Percentiles rank a stretch among this genome's conserved stretches.
Conservation (phyloP, 1,140 invertebrate species). For the Eufriesea mexicana region DNA sequence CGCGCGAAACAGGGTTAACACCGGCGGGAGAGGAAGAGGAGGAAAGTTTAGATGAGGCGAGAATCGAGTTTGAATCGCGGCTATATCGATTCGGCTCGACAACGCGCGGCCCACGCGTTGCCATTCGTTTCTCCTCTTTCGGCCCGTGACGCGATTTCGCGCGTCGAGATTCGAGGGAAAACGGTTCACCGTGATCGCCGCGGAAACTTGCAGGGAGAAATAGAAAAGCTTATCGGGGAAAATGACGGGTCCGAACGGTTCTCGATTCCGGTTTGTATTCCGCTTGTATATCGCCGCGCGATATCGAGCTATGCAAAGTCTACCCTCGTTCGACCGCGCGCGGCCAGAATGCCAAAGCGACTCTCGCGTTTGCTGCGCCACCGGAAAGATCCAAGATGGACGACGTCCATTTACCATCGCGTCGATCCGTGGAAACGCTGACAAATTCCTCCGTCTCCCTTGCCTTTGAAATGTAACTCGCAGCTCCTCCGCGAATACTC, state of each 20-base stretch:
- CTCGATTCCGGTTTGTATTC: not conserved
- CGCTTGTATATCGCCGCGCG: conserved; percentile 9
- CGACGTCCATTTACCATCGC: not conserved
- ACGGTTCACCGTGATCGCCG: conserved; percentile 27
- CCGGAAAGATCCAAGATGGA: not conserved
- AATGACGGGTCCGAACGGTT: too few species aligned
- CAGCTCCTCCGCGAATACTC: not conserved
- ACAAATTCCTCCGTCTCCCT: not conserved
- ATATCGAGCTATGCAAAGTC: not conserved
- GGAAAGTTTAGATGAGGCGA: conserved; percentile 27
- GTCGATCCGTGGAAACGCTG: not conserved
- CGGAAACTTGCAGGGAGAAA: not conserved
- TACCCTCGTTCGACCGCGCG: not conserved
- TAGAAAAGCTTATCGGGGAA: not conserved
- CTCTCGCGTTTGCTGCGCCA: too few species aligned
- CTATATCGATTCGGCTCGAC: conserved; percentile 56
- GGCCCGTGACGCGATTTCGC: not conserved
- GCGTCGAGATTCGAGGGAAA: conserved; percentile 42
- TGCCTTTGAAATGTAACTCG: not conserved
- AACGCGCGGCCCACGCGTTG: conserved; percentile 34
- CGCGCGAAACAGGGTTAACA: conserved; percentile 39
- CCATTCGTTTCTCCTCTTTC: conserved; percentile 34
- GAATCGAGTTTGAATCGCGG: conserved; percentile 52
- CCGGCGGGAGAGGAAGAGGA: not conserved
- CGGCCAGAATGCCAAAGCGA: conserved; percentile 1